phyloP scores from a whole-genome alignment of 2,113 vertebrate genomes.

The Triplophysa rosa region DNA sequence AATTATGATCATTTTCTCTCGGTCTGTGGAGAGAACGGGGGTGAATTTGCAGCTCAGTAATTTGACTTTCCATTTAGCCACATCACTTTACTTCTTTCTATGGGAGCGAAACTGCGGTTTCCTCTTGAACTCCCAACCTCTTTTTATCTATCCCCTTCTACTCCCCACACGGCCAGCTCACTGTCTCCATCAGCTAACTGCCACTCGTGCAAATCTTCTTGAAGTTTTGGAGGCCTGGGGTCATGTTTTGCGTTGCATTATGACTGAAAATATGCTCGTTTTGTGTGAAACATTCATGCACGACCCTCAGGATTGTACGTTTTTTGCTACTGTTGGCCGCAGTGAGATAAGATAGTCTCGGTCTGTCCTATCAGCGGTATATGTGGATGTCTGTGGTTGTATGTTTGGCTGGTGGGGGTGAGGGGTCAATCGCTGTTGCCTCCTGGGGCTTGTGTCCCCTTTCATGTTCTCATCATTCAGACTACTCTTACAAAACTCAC shows the following conservation, averaged over 20 bases:
- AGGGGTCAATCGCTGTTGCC: constrained; percentile 6
- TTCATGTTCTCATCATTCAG: constrained; percentile 64
- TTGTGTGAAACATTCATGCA: neutral
- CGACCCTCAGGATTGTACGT: neutral
- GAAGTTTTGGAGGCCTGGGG: neutral
- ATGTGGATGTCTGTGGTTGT: neutral
- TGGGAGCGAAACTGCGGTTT: constrained; percentile 14
- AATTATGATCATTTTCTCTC: constrained; percentile 73
- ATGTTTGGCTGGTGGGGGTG: constrained; percentile 18
- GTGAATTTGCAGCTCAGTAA: constrained; percentile 46
- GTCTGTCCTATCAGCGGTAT: neutral
- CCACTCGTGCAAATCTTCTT: constrained; percentile 24
- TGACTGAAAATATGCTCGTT: neutral
- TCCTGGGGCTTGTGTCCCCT: constrained; percentile 52
- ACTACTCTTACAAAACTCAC: constrained; percentile 58
- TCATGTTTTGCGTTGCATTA: neutral
- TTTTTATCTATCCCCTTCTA: neutral
- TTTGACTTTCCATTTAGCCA: constrained; percentile 53
- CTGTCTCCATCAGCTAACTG: neutral
- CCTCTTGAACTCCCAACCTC: constrained; percentile 47
- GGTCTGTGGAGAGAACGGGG: constrained; percentile 59
- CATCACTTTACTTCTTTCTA: constrained; percentile 32
- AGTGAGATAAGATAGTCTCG: constrained; percentile 22
- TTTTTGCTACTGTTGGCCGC: constrained; percentile 12
- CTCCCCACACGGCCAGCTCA: neutral